A percentile compares a stretch with the other conserved stretches of the same genome.
Evolutionary conservation across 2,888 invertebrate genomes (phyloP).

Genomic region (Fabriciana adippe): DNA sequence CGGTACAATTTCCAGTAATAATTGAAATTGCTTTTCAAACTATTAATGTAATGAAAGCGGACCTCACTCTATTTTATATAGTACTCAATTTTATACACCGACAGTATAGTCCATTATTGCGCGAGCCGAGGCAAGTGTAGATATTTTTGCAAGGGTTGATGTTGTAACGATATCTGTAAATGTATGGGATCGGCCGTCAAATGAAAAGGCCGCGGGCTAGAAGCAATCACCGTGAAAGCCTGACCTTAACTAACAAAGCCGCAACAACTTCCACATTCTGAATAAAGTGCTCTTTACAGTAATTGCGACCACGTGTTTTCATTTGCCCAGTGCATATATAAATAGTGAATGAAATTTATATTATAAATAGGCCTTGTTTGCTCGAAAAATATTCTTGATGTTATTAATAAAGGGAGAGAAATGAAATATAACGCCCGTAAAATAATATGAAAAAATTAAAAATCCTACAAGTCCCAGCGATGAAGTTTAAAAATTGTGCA

Average conservation of each 20-base stretch:
- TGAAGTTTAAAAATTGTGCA: not conserved
- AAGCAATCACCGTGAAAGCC: slow-evolving; percentile 67
- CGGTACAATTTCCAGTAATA: slow-evolving; percentile 30
- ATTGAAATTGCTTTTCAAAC: slow-evolving; percentile 34
- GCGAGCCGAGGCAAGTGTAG: slow-evolving; percentile 21
- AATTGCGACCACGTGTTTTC: slow-evolving; percentile 46
- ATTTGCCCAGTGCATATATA: slow-evolving; percentile 26
- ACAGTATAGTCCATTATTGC: slow-evolving; percentile 25
- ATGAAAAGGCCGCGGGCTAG: slow-evolving; percentile 48
- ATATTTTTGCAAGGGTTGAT: slow-evolving; percentile 36
- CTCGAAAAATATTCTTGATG: not conserved
- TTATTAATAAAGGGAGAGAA: not conserved
- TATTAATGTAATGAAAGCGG: slow-evolving; percentile 34
- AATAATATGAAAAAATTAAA: too few relatives aligned
- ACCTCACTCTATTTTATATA: slow-evolving; percentile 19
- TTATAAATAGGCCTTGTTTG: not conserved
- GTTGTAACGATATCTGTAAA: slow-evolving; percentile 33
- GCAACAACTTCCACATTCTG: slow-evolving; percentile 49
- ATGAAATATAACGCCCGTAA: too few relatives aligned
- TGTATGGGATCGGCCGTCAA: slow-evolving; percentile 38
- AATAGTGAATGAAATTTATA: slow-evolving; percentile 18
- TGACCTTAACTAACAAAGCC: slow-evolving; percentile 54
- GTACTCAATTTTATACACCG: slow-evolving; percentile 28
- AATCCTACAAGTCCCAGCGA: too few relatives aligned
- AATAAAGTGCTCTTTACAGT: slow-evolving; percentile 50